Conservation (phyloP, 2,888 invertebrate genomes). For the Sphaeridia pumilis region DNA sequence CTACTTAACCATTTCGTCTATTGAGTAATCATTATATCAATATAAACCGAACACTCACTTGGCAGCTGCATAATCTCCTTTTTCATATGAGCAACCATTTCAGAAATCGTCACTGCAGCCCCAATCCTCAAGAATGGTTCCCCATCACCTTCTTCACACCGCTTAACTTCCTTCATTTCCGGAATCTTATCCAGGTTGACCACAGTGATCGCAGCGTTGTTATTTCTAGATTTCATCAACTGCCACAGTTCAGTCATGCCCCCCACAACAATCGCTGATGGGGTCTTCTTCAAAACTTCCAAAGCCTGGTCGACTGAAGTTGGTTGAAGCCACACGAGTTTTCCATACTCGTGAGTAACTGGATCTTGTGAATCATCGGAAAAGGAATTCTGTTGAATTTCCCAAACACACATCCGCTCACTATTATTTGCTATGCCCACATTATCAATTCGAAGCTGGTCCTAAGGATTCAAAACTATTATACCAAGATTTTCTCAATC, state of each 20-base stretch:
- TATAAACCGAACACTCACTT: too few species aligned
- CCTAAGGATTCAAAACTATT: too few species aligned
- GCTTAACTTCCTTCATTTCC: conserved; percentile 53
- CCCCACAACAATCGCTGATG: neutral
- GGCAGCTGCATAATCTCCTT: conserved; percentile 14
- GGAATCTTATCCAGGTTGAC: conserved; percentile 1
- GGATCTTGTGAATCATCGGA: too few species aligned
- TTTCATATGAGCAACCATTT: conserved; percentile 47
- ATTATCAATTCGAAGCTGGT: too few species aligned
- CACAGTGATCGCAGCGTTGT: neutral
- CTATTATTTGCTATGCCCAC: too few species aligned
- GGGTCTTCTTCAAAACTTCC: neutral
- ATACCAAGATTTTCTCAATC: conserved; percentile 20
- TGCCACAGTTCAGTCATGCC: conserved; percentile 8
- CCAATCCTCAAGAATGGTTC: conserved; percentile 54
- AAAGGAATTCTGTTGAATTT: too few species aligned
- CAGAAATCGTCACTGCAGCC: conserved; percentile 62
- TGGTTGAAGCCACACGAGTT: conserved; percentile 11
- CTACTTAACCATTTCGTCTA: too few species aligned
- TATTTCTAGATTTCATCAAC: neutral
- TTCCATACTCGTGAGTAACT: too few species aligned
- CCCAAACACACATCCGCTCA: too few species aligned
- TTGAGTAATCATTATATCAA: too few species aligned
- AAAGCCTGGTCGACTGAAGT: conserved; percentile 3
- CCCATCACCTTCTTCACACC: conserved; percentile 43